Evolutionary conservation across 2,113 vertebrate species (phyloP), one percentile per base, ranked within the genome.

Genomic region (Nesoenas mayeri): DNA sequence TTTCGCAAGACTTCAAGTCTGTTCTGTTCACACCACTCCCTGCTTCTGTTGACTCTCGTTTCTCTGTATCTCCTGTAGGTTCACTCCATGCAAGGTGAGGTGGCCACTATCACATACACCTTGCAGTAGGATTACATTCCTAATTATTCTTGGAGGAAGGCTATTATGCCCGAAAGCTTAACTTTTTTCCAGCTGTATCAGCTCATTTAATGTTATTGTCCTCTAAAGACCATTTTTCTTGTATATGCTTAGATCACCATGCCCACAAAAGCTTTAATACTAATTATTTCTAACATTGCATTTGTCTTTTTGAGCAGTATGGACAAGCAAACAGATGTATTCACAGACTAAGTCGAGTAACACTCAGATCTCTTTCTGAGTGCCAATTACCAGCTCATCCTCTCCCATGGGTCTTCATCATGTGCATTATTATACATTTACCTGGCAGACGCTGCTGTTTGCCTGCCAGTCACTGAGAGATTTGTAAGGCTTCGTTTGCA

Each of bases 401-500:
- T 74, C 17, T 67, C 54, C 66, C 9, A 38, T 15, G 31, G 65
- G 48, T 28, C 79, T 40, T 12, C 2, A 7, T 54, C 81, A 47
- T 0, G 1, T 15, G 66, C 29, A 1, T 38, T n/a, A 25, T 47
- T 47, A 47, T 9, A 47, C 31, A 2, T 38, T 38, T 26, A 58
- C 12, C 47, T 21, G 38, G 50, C 56, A 61, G 79, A 14, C 17
- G 4, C 42, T 32, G 51, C 80, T 47, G 21, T 11, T 60, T 60
- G 24, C 7, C 53, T 56, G 64, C 29, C 56, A 48, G 44, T 31
- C 82, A 58, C 40, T 0, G 3, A 38, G 47, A 82, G 42, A 8
- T 62, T 20, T 70, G 51, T 29, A 34, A 53, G 61, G 42, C 11
- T 74, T 34, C 66, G 85, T 54, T 36, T 82, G 82, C 51, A 62